Evolutionary conservation across 1,140 invertebrate species (phyloP).

Genomic region (Thaumetopoea pityocampa): DNA sequence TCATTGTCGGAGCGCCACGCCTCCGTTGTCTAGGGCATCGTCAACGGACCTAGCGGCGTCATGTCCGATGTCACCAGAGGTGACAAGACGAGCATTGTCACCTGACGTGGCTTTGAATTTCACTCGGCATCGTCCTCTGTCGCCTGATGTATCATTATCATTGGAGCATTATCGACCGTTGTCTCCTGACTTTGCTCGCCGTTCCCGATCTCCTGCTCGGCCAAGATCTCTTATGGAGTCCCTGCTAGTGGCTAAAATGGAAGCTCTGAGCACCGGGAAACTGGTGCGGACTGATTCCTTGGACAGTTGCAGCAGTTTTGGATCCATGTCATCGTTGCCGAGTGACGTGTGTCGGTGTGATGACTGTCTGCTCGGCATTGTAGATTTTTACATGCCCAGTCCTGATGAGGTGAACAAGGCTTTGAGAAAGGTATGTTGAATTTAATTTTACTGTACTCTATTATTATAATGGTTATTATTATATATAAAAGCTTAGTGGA

Average conservation of each 20-base stretch:
- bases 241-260: constrained; percentile 86
- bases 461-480: no score
- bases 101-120: constrained; percentile 34
- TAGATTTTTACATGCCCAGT: constrained; percentile 82
- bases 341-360: constrained; percentile 88
- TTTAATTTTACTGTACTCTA: no score
- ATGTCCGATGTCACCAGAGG: constrained; percentile 32
- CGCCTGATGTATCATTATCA: constrained; percentile 31
- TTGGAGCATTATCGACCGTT: constrained; percentile 27
- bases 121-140: constrained; percentile 28
- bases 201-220: constrained; percentile 68
- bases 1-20: constrained; percentile 64
- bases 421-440: constrained; percentile 79
- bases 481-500: no score
- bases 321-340: constrained; percentile 80
- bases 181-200: constrained; percentile 56
- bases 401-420: constrained; percentile 73
- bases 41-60: constrained; percentile 39
- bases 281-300: constrained; percentile 85
- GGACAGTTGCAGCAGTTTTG: constrained; percentile 86
- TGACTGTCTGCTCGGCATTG: constrained; percentile 88
- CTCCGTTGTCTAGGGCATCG: constrained; percentile 56
- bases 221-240: constrained; percentile 86
- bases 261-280: constrained; percentile 73
- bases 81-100: constrained; percentile 26